A percentile compares a stretch with the other conserved stretches of the same genome.
Evolutionary conservation across 2,113 vertebrate genomes (phyloP).

Genomic region (Bubalus kerabau): DNA sequence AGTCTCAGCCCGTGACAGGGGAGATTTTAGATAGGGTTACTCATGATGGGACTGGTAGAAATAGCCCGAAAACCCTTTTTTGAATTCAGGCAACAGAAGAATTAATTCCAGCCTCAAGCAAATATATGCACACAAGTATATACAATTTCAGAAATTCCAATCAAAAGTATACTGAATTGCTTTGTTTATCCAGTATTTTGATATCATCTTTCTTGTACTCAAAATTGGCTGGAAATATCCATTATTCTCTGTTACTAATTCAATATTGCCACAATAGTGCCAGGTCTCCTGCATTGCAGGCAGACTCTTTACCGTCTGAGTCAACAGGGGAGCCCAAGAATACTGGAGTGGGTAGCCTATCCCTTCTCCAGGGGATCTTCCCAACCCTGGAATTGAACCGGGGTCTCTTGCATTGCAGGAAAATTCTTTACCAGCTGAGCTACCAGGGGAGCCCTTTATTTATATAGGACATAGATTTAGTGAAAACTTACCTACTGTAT

Average conservation of each 20-base stretch:
- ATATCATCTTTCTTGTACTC: not conserved
- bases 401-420: not conserved
- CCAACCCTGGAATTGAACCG: not conserved
- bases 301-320: not conserved
- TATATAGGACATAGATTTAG: not conserved
- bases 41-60: not conserved
- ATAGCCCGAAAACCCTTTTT: not conserved
- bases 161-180: not conserved
- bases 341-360: not conserved
- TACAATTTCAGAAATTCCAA: not conserved
- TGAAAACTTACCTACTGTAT: not conserved
- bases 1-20: fast-evolving
- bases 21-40: not conserved
- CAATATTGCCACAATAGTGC: not conserved
- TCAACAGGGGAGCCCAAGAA: not conserved
- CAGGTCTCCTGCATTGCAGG: not conserved
- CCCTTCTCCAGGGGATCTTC: not conserved
- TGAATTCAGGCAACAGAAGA: not conserved
- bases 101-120: not conserved
- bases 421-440: not conserved
- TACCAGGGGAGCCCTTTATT: not conserved
- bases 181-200: not conserved
- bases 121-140: not conserved
- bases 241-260: not conserved
- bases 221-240: not conserved